Percentiles rank a stretch among this genome's conserved stretches.
Conservation (phyloP, 2,797 vertebrate genomes). For the Sebastes steindachneri region DNA sequence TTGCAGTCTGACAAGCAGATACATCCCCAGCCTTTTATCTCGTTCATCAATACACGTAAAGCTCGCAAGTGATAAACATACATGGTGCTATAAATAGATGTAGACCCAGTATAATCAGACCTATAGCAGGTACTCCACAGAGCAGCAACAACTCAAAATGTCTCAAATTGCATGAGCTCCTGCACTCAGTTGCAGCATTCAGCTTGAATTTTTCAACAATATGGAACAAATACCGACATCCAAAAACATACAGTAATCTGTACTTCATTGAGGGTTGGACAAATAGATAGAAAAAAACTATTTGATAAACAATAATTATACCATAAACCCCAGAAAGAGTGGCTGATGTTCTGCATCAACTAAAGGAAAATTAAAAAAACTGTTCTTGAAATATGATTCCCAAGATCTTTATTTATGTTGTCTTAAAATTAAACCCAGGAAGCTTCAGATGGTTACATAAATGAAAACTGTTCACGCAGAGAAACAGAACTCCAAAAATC, state of each 20-base stretch:
- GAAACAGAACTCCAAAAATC: slow-evolving; percentile 24
- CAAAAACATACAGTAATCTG: neutral
- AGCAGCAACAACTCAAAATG: neutral
- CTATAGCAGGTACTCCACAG: neutral
- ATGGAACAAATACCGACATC: neutral
- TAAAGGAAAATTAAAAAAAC: neutral
- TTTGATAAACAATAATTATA: neutral
- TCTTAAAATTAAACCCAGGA: neutral
- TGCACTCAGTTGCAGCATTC: neutral
- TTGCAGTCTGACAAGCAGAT: slow-evolving; percentile 12
- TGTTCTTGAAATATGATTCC: neutral
- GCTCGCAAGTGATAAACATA: neutral
- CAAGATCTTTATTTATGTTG: neutral
- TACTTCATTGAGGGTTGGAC: neutral
- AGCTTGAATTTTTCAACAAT: neutral
- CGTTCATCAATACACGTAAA: slow-evolving; percentile 6
- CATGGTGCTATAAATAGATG: neutral
- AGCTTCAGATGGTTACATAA: slow-evolving; percentile 2
- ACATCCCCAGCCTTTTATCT: slow-evolving; percentile 17
- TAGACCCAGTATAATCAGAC: neutral
- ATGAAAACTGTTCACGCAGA: slow-evolving; percentile 18
- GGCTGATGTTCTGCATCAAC: neutral
- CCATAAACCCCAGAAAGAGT: neutral
- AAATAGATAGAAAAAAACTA: neutral
- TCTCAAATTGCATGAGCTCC: neutral